These are phyloP conservation scores for Drosophila trapezifrons DNA, from an alignment of 1,140 invertebrate species.

Conservation along the genomic window DNA sequence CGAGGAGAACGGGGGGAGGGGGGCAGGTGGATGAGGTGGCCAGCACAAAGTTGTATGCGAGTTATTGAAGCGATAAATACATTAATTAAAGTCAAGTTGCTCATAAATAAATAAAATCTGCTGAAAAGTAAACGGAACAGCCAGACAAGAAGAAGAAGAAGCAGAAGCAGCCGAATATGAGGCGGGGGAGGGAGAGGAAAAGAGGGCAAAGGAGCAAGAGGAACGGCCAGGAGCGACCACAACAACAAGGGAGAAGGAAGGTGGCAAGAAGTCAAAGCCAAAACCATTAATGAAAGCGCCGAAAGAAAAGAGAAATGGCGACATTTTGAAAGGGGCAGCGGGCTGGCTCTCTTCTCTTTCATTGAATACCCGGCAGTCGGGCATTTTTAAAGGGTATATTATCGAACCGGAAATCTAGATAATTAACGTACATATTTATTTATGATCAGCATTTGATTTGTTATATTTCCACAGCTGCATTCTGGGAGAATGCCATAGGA, in stretches of 20 bases:
- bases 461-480: too few relatives aligned
- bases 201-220: background rate
- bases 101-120: conserved; percentile 77
- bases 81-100: conserved; percentile 80
- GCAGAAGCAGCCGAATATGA: background rate
- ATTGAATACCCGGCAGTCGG: background rate
- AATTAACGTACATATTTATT: background rate
- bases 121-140: conserved; percentile 53
- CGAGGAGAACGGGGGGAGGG: background rate
- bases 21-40: background rate
- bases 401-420: too few relatives aligned
- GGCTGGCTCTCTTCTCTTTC: background rate
- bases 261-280: conserved; percentile 40
- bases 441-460: too few relatives aligned
- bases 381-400: background rate
- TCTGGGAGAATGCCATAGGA: too few relatives aligned
- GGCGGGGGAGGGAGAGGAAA: background rate
- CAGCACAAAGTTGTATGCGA: conserved; percentile 65
- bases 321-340: conserved; percentile 9
- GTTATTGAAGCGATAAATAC: conserved; percentile 81
- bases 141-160: conserved; percentile 27
- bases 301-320: conserved; percentile 25
- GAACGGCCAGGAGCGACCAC: background rate
- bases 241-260: conserved; percentile 14
- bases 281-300: conserved; percentile 41